Evolutionary conservation across 2,888 invertebrate species (phyloP), one percentile per base, ranked within the genome.

Genomic region (Steinernema hermaphroditum): DNA sequence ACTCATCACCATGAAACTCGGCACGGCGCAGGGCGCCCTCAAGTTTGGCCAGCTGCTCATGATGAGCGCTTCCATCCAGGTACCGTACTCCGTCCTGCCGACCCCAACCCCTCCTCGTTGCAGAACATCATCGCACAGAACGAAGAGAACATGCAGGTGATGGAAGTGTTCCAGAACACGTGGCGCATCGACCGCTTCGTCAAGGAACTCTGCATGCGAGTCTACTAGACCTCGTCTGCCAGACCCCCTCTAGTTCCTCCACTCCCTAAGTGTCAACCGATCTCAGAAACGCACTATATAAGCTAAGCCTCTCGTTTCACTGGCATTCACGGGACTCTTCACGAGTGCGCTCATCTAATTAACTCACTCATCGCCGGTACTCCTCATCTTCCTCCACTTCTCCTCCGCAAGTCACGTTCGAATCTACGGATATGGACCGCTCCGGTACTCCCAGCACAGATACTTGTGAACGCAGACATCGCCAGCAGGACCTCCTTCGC

Each of bases 91-190:
- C 8, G 19, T 6, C 24, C 37, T n/a, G 27, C 32, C 16, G 6
- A 27, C 12, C 37, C 12, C 37, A 37, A 4, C 12, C 12, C 37
- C 37, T 37, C 12, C 6, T 4, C 37, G 37, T 77, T 83, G 75
- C 77, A 85, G 84, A 84, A 85, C 74, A 86, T 85, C 71, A 80
- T 85, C 74, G 83, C 83, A n/a, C 81, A 82, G 75, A 86, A 85
- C 74, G 85, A 85, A 68, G 85, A 85, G 71, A 85, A 85, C 75
- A 85, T 85, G 85, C 85, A 86, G 72, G 83, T 85, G 29, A 85
- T 85, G 69, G 72, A 76, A 34, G 76, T 73, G 44, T 79, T 74
- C 71, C 76, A 80, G 6, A 71, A 78, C 69, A 78, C 80, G 68
- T 78, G 78, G 78, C 69, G 80, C 27, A 80, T 78, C 46, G 76